A percentile compares a stretch with the other conserved stretches of the same genome.
phyloP scores from a whole-genome alignment of 2,797 vertebrate genomes.

The Microctenopoma lineatum region DNA sequence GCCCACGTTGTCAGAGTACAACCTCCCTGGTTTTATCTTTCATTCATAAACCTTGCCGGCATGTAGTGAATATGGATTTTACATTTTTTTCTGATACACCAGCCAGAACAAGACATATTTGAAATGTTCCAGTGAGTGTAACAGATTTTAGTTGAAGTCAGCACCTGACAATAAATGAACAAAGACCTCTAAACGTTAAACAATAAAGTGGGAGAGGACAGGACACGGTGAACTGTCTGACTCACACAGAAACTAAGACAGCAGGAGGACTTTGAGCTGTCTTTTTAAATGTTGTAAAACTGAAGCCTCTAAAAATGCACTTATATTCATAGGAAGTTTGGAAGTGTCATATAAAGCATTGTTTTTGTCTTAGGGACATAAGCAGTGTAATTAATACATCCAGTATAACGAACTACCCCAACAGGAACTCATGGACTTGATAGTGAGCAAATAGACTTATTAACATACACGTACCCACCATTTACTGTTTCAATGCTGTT shows the following conservation, averaged over 20 bases:
- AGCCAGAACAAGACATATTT: not conserved
- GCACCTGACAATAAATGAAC: slow-evolving; percentile 7
- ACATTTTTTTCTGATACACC: too few relatives aligned
- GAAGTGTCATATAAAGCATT: slow-evolving; percentile 3
- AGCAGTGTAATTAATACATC: not conserved
- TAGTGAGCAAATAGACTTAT: slow-evolving; percentile 16
- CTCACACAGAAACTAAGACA: not conserved
- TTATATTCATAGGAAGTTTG: too few relatives aligned
- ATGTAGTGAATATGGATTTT: not conserved
- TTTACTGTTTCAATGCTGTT: slow-evolving; percentile 50
- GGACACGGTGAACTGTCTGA: slow-evolving; percentile 13
- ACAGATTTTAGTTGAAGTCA: slow-evolving; percentile 3
- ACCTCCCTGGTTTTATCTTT: slow-evolving; percentile 8
- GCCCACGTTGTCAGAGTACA: slow-evolving; percentile 6
- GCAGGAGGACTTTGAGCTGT: slow-evolving; percentile 20
- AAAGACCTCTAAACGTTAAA: not conserved
- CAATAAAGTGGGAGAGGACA: not conserved
- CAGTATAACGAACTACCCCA: not conserved
- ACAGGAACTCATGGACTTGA: not conserved
- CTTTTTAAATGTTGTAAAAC: slow-evolving; percentile 17
- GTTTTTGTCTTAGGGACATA: not conserved
- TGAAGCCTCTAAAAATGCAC: slow-evolving; percentile 1
- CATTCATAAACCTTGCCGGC: slow-evolving; percentile 3
- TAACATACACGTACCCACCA: slow-evolving; percentile 16
- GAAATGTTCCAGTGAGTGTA: not conserved